phyloP scores from a whole-genome alignment of 23 tunicate species.

The Corella eumyota region DNA sequence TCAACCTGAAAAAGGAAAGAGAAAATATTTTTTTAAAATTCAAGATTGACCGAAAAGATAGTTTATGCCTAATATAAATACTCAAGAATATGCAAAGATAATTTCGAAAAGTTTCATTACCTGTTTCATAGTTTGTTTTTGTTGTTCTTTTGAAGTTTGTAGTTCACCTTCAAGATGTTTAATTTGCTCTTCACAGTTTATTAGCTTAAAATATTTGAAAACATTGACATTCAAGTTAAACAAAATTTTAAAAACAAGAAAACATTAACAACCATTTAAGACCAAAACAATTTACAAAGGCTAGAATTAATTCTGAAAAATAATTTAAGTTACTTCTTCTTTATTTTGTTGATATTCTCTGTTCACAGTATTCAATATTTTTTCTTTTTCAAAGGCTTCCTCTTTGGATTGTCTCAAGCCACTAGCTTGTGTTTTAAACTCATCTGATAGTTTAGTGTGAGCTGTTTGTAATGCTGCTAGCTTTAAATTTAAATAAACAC shows the following conservation, averaged over 20 bases:
- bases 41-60: too few species aligned
- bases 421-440: slow-evolving; percentile 20
- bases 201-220: slow-evolving; percentile 8
- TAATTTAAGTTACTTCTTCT: slow-evolving; percentile 25
- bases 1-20: slow-evolving; percentile 31
- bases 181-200: slow-evolving; percentile 34
- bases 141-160: slow-evolving; percentile 25
- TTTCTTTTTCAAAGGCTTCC: slow-evolving; percentile 25
- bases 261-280: too few species aligned
- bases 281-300: too few species aligned
- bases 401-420: slow-evolving; percentile 34
- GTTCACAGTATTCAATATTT: slow-evolving; percentile 14
- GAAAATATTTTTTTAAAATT: background rate
- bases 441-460: slow-evolving; percentile 27
- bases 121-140: slow-evolving; percentile 32
- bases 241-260: background rate
- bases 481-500: too few species aligned
- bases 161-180: slow-evolving; percentile 54
- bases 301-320: too few species aligned
- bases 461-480: too few species aligned
- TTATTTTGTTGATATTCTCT: slow-evolving; percentile 33
- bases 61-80: too few species aligned
- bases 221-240: background rate
- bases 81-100: too few species aligned
- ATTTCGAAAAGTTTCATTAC: too few species aligned